Base-by-base conservation (phyloP, 2,113 vertebrate genomes). In the Zapornia atra region DNA sequence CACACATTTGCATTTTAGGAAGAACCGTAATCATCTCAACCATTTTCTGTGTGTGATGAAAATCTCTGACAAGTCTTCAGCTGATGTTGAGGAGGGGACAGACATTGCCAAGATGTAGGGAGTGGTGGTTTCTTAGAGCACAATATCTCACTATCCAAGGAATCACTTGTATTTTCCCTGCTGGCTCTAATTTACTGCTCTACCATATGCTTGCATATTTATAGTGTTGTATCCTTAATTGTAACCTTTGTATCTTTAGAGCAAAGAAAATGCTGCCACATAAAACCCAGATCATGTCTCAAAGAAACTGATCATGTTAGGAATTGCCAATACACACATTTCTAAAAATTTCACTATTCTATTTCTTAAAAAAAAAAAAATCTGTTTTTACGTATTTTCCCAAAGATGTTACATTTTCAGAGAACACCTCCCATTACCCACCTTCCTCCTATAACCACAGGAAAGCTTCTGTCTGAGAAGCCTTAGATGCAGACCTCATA, bases 171-270 rank as follows among this genome's bases (percentile, higher is more conserved):
- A 66, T 70, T 82, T 71, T 48, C 38, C 40, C 40, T 69, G 53
- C 57, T 64, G 48, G 31, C 50, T 78, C 50, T 63, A 44, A 80
- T 69, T 92, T 91, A 79, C 68, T 68, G 40, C 65, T 93, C 86
- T 95, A 51, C 16, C 53, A 9, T 51, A 42, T 29, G 68, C 82
- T 91, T 95, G 16, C 5, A 0, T 94, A 91, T 95, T 96, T 97
- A 93, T 95, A 92, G 29, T 56, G 26, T 61, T 78, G 33, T 44
- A 85, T 44, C 63, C 80, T 71, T 88, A 72, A 88, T 73, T 95
- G 36, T 73, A 92, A 59, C n/a, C 34, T 36, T 34, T 80, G 20
- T 77, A 75, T 75, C 70, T 80, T 82, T 79, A 86, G 61, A 94
- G 78, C 69, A 80, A 21, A 42, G 19, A 31, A 92, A 91, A 77